Conservation (phyloP, 1,140 invertebrate species). For the Sinonovacula constricta region DNA sequence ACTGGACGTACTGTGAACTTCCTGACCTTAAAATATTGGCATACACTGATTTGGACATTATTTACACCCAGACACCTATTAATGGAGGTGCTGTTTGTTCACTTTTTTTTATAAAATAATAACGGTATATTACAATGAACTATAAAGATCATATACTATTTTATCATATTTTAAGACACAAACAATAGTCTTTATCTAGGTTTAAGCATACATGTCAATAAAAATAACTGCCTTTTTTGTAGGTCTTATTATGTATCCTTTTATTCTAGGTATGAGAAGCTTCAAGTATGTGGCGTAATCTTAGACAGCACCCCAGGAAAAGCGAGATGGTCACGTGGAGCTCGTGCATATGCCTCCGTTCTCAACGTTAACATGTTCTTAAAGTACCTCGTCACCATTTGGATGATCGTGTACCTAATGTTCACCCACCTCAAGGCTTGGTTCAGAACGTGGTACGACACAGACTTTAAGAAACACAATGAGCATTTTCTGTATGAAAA, state of each 20-base stretch:
- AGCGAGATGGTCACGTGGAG: slow-evolving; percentile 81
- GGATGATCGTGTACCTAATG: slow-evolving; percentile 58
- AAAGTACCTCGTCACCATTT: slow-evolving; percentile 63
- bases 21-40: too few relatives aligned
- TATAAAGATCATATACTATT: too few relatives aligned
- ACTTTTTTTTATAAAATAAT: too few relatives aligned
- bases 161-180: too few relatives aligned
- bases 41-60: too few relatives aligned
- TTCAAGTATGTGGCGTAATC: slow-evolving; percentile 85
- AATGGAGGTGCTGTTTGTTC: too few relatives aligned
- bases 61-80: too few relatives aligned
- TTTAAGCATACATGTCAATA: too few relatives aligned
- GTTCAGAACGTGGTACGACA: slow-evolving; percentile 38
- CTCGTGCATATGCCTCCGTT: slow-evolving; percentile 80
- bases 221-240: too few relatives aligned
- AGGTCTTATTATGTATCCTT: neutral
- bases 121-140: too few relatives aligned
- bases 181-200: too few relatives aligned
- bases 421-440: slow-evolving; percentile 39
- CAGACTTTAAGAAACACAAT: slow-evolving; percentile 33
- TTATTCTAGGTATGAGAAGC: slow-evolving; percentile 66
- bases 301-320: slow-evolving; percentile 88
- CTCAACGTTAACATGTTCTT: slow-evolving; percentile 71
- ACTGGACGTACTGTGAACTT: too few relatives aligned
- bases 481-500: slow-evolving; percentile 59